Base-by-base conservation (phyloP, 23 tunicate genomes). In the Styela clava region DNA sequence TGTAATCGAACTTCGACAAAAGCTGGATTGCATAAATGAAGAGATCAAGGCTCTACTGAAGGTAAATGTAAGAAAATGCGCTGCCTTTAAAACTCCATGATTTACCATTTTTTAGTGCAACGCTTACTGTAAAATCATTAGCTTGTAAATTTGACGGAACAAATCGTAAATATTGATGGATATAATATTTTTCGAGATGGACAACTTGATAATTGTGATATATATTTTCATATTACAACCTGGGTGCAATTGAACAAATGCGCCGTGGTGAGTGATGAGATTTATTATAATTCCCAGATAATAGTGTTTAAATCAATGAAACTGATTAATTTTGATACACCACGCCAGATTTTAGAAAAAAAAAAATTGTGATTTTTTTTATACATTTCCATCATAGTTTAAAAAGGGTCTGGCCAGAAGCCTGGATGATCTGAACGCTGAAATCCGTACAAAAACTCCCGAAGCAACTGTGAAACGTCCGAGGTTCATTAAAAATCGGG, bases 11-110 rank as follows among this genome's bases (percentile, higher is more conserved):
- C 32, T 86, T 64, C 69, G 85, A 25, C 85, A 72, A 31, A 80
- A 86, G 29, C 74, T 74, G 51, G 81, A 81, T 27, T 19, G 62
- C 1, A 52, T 86, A 2, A 86, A 86, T 69, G 85, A 86, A 72
- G 90, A 86, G 71, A 81, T 86, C 23, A 86, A 86, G 52, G 63
- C 85, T 2, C 37, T 86, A 29, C 56, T 69, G 19, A 86, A 86
- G 90, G 90, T 86, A 70, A 64, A 27, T 44, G 16, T 61, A 61
- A 19, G 64, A 21, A 19, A 19, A 21, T 61, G 19, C 64, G 19
- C 64, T 5, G 16, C 7, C 9, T 65, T 65, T 26, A 65, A 65
- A 65, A 3, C 7, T 5, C 7, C 16, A 3, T 65, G 5, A 16
- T 28, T 25, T 65, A 5, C 16, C 7, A 25, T 16, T 65, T 7